phyloP scores from a whole-genome alignment of 1,140 invertebrate genomes.

The Streblospio benedicti region DNA sequence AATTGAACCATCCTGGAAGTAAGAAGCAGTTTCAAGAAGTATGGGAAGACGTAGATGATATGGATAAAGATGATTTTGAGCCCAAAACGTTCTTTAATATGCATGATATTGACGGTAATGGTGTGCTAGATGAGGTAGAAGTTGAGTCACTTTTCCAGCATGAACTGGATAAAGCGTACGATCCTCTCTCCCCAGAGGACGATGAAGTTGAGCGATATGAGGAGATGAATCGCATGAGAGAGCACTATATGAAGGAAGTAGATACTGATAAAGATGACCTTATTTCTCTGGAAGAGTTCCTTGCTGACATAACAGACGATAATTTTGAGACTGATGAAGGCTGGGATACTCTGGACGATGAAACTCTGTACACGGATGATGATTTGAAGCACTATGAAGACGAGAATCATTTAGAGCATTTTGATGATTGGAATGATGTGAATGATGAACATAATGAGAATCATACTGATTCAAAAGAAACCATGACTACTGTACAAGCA shows the following conservation, averaged over 20 bases:
- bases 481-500: not conserved
- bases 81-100: slow-evolving; percentile 13
- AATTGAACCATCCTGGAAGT: slow-evolving; percentile 57
- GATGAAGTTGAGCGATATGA: slow-evolving; percentile 78
- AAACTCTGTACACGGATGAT: not conserved
- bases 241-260: slow-evolving; percentile 84
- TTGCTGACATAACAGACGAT: slow-evolving; percentile 64
- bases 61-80: slow-evolving; percentile 10
- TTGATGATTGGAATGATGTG: no score
- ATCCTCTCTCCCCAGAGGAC: slow-evolving; percentile 66
- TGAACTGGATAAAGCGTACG: slow-evolving; percentile 62
- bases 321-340: slow-evolving; percentile 76
- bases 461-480: slow-evolving; percentile 2
- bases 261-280: slow-evolving; percentile 81
- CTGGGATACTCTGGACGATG: slow-evolving; percentile 55
- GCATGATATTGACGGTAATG: slow-evolving; percentile 63
- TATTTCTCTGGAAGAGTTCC: slow-evolving; percentile 82
- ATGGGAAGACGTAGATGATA: slow-evolving; percentile 10
- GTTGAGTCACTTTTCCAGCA: slow-evolving; percentile 83
- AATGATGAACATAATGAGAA: no score
- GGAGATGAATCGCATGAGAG: slow-evolving; percentile 94
- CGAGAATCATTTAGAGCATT: no score
- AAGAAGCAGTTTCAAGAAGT: slow-evolving; percentile 14
- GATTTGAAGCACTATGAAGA: not conserved
- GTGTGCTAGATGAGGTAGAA: slow-evolving; percentile 83